Conservation (phyloP, 2,113 vertebrate species). For the Reinhardtius hippoglossoides region DNA sequence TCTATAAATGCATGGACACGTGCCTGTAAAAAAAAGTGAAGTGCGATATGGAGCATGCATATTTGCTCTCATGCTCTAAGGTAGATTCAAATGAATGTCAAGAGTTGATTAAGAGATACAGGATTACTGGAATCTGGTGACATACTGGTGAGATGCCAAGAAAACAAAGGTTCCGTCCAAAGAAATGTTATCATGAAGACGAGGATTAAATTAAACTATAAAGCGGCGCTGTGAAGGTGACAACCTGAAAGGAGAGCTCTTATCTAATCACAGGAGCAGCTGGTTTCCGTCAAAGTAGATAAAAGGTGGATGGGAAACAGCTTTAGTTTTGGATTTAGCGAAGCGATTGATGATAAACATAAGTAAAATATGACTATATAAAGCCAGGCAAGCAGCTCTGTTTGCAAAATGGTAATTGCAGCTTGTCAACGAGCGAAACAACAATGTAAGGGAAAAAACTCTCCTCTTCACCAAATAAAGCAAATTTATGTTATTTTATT, state of each 20-base stretch:
- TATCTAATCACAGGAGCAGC: conserved; percentile 45
- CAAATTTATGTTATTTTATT: too few relatives aligned
- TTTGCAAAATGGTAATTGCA: too few relatives aligned
- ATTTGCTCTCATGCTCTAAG: background rate
- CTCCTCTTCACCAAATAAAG: too few relatives aligned
- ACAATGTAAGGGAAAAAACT: too few relatives aligned
- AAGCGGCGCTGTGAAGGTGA: conserved; percentile 17
- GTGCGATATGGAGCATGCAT: background rate
- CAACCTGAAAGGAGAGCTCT: conserved; percentile 38
- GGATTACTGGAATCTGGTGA: background rate
- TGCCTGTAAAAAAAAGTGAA: conserved; percentile 1
- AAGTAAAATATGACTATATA: too few relatives aligned
- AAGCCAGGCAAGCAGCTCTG: too few relatives aligned
- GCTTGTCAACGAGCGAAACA: too few relatives aligned
- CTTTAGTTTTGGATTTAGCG: conserved; percentile 41
- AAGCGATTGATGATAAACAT: too few relatives aligned
- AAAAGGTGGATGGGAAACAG: conserved; percentile 20
- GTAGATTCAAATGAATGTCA: background rate
- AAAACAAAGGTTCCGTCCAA: background rate
- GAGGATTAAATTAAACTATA: conserved; percentile 18
- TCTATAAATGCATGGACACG: background rate
- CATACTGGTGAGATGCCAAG: background rate
- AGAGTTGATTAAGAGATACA: conserved; percentile 29
- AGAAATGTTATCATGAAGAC: conserved; percentile 26
- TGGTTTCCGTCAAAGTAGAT: conserved; percentile 18